These are phyloP conservation scores for Atherinomorus stipes DNA, from an alignment of 2,113 vertebrate species.

Conservation along the genomic window DNA sequence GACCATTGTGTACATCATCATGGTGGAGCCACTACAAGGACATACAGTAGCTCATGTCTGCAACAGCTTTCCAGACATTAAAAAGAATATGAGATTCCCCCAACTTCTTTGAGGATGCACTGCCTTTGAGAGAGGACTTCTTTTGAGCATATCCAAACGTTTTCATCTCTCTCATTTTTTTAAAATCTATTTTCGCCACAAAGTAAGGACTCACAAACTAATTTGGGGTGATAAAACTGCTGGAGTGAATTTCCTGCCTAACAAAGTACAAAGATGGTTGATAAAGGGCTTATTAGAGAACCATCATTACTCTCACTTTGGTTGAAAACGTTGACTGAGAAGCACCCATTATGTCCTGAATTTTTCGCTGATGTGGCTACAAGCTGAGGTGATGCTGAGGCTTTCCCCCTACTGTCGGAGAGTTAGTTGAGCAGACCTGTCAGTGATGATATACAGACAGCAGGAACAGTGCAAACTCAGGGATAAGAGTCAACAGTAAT, in stretches of 20 bases:
- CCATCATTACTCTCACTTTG: constrained; percentile 76
- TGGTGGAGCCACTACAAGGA: constrained; percentile 71
- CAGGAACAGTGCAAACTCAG: constrained; percentile 74
- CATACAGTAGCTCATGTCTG: constrained; percentile 78
- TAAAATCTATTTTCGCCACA: constrained; percentile 73
- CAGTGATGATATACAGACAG: constrained; percentile 76
- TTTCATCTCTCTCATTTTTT: constrained; percentile 77
- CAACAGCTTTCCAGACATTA: constrained; percentile 83
- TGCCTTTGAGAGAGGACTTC: constrained; percentile 83
- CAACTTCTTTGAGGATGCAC: constrained; percentile 84
- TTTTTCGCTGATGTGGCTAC: constrained; percentile 71
- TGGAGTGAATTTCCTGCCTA: constrained; percentile 59
- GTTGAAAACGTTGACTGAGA: constrained; percentile 72
- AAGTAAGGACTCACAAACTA: constrained; percentile 76
- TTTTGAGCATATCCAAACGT: constrained; percentile 85
- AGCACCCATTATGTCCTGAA: constrained; percentile 63
- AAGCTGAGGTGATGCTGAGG: constrained; percentile 70
- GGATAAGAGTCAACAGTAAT: constrained; percentile 80
- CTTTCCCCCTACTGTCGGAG: constrained; percentile 60
- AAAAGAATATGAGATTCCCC: constrained; percentile 83
- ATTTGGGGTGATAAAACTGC: constrained; percentile 67
- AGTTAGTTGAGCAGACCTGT: constrained; percentile 71
- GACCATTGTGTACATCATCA: constrained; percentile 70
- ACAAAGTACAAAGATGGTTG: constrained; percentile 71
- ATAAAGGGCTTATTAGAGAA: constrained; percentile 74